Base-by-base conservation (phyloP, 2,888 invertebrate genomes). In the Hanleya hanleyi region DNA sequence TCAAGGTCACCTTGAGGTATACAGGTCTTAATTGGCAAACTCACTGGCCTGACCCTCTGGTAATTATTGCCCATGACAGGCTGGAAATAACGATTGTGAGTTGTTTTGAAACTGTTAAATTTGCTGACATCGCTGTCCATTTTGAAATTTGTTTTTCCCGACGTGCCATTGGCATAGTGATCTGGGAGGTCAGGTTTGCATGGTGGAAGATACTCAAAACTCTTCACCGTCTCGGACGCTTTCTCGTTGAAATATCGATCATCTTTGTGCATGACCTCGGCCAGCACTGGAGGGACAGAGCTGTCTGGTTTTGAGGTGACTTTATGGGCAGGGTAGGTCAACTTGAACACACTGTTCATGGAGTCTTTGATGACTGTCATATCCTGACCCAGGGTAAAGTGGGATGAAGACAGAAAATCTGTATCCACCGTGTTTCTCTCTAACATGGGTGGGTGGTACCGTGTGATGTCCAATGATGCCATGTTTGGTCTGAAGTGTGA, bases 71-170 rank as follows among this genome's bases (percentile, higher is more conserved):
- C 22, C 73, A 83, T 77, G 73, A 87, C 83, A 0, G 88, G 86
- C 32, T 81, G 79, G 69, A 85, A 88, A 69, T 86, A 85, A 1
- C 77, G 69, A 64, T 81, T 82, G 65, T 88, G 86, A 29, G 86
- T 84, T n/a, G 88, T 88, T 9, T 82, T 76, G 74, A 86, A 87
- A 3, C 78, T 77, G 66, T 86, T 80, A 26, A 87, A 81, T 78
- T 88, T 87, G 57, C 77, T 81, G 22, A 81, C 68, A 71, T 88
- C 88, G 38, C 79, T 70, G 72, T 88, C 87, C 87, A 88, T 87
- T 76, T 88, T 88, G 69, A 88, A 88, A 76, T 88, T 88, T 4
- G 88, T 88, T 12, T 73, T 70, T 37, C 86, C 74, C 18, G 87
- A 76, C 65, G 83, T 86, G 33, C 79, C 81, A 51, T 79, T 77